Base-by-base conservation (phyloP, 2,888 invertebrate species). In the Noctuana brunneofusca region DNA sequence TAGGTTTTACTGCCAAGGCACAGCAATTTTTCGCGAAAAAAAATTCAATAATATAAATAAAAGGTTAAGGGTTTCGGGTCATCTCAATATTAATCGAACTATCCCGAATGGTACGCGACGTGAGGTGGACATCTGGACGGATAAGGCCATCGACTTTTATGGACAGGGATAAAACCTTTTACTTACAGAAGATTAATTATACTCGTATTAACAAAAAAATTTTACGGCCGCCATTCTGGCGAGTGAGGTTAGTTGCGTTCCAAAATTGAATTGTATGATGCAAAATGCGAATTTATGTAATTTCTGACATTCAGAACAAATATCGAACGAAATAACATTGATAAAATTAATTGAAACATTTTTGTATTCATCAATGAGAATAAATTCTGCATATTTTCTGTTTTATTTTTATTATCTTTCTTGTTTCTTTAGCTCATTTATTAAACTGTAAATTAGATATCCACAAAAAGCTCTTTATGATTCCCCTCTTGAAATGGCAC, bases 121-220 rank as follows among this genome's bases (percentile, higher is more conserved):
- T 48, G 12, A 20, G n/a, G 9, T 53, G 12, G 12, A 53, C 6
- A 1, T 22, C 9, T 22, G 3, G 20, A 35, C 22, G 14, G 14
- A 49, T 32, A 32, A 49, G 8, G 35, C 55, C 22, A 27, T 18
- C 30, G 32, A 49, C 24, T 48, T 50, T 58, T 38, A 49, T 58
- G n/a, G 50, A 38, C 35, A 22, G 16, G 12, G 35, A 53, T 41
- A 58, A 38, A 58, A 41, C 18, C 50, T 41, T 38, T 38, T 50
- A 38, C 38, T 58, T 50, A 11, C 43, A 56, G 43, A 43, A 43
- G 27, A 55, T 30, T 27, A 50, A 35, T 49, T 35, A 58, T 27
- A n/a, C n/a, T n/a, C n/a, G n/a, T n/a, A 38, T 49, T 16, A 24
- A 35, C 49, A 58, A 32, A 48, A 48, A 22, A 58, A 58, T 49